A percentile compares a stretch with the other conserved stretches of the same genome.
These are phyloP conservation scores for Phaenicophaeus curvirostris DNA, from an alignment of 2,797 vertebrate species.

Conservation along the genomic window DNA sequence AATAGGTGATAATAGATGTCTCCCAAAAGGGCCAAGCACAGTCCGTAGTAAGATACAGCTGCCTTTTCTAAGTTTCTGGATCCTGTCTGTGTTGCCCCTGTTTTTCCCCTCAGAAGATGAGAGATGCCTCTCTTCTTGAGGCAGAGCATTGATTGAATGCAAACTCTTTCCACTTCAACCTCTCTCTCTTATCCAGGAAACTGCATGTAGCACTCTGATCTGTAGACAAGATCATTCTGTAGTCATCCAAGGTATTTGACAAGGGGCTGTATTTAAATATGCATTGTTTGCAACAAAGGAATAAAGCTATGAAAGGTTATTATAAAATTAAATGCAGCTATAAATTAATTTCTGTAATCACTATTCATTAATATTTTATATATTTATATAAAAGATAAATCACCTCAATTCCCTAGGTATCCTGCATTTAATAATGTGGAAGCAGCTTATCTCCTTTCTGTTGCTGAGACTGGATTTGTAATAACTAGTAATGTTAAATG, in stretches of 20 bases:
- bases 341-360: constrained; percentile 79
- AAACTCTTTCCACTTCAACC: neutral
- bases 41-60: neutral
- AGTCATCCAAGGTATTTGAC: constrained; percentile 23
- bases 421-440: constrained; percentile 78
- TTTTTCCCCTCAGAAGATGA: neutral
- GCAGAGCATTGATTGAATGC: neutral
- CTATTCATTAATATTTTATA: constrained; percentile 80
- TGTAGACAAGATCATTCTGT: neutral
- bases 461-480: constrained; percentile 86
- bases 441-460: constrained; percentile 75
- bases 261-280: constrained; percentile 59
- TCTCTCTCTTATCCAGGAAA: neutral
- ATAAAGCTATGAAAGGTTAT: constrained; percentile 63
- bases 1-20: neutral
- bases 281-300: constrained; percentile 43
- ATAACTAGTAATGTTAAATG: constrained; percentile 91
- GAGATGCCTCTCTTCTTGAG: neutral
- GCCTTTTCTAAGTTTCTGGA: neutral
- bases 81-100: neutral
- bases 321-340: constrained; percentile 71
- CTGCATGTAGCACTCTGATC: neutral
- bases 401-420: constrained; percentile 71
- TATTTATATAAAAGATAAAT: constrained; percentile 76
- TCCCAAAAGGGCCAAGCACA: neutral